Conservation (phyloP, 2,888 invertebrate genomes). For the Synanthedon vespiformis region DNA sequence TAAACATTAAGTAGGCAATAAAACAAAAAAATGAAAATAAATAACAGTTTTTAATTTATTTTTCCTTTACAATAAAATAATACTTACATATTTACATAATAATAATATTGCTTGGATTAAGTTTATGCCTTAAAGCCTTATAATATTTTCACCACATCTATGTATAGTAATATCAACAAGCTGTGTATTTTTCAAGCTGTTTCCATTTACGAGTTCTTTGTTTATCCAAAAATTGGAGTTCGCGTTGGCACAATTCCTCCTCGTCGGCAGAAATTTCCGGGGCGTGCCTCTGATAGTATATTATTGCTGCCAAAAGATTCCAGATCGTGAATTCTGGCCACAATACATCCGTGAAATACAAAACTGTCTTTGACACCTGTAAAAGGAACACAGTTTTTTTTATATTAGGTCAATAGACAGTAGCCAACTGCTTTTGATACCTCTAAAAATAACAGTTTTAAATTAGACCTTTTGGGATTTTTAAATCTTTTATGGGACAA, state of each 20-base stretch:
- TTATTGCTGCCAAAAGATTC: conserved; percentile 88
- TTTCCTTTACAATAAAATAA: no score
- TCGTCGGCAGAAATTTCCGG: conserved; percentile 22
- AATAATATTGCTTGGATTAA: no score
- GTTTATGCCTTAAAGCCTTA: no score
- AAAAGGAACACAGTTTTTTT: conserved; percentile 12
- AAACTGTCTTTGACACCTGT: conserved; percentile 80
- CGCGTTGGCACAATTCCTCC: conserved; percentile 24
- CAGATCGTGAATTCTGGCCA: conserved; percentile 98
- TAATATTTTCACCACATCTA: no score
- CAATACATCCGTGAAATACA: conserved; percentile 89
- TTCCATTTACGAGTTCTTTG: conserved; percentile 43
- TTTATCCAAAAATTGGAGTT: conserved; percentile 47
- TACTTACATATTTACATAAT: no score
- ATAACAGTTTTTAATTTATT: background rate
- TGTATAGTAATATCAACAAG: no score
- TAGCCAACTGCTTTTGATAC: no score
- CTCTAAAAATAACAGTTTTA: no score
- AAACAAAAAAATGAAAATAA: background rate
- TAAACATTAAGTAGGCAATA: background rate
- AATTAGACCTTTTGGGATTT: no score
- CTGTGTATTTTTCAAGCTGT: conserved; percentile 28
- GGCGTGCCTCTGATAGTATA: conserved; percentile 83
- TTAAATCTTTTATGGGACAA: no score
- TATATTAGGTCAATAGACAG: background rate